These are phyloP conservation scores for Conistra vaccinii DNA, from an alignment of 2,888 invertebrate genomes.

Conservation along the genomic window DNA sequence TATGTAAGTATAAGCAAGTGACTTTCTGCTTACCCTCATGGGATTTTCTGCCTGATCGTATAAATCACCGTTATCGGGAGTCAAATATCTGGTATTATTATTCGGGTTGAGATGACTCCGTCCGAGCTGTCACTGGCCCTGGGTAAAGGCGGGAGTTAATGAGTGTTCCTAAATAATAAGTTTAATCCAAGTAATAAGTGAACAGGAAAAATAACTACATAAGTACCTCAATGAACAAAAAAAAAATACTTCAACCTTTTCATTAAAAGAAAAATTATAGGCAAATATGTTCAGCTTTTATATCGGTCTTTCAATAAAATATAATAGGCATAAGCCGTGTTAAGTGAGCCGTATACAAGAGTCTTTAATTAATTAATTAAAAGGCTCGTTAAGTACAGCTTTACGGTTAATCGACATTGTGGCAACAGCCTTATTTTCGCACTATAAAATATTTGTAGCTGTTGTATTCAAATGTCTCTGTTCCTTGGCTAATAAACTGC, in stretches of 20 bases:
- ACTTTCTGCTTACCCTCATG: not conserved
- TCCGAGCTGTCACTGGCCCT: no score
- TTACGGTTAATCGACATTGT: not conserved
- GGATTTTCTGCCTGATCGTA: no score
- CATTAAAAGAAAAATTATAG: not conserved
- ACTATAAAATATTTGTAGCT: not conserved
- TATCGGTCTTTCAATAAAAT: not conserved
- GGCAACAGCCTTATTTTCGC: not conserved
- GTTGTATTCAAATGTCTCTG: slow-evolving; percentile 3
- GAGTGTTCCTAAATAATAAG: not conserved
- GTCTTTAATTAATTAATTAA: slow-evolving; percentile 10
- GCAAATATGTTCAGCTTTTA: not conserved
- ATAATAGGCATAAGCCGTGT: not conserved
- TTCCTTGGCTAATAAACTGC: slow-evolving; percentile 9
- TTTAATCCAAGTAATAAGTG: not conserved
- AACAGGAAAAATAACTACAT: not conserved
- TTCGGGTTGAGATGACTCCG: no score
- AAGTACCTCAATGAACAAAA: not conserved
- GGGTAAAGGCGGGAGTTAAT: not conserved
- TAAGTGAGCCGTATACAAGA: not conserved
- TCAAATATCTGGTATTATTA: no score
- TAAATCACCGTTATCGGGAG: no score
- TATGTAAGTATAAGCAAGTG: not conserved
- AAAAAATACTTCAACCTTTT: not conserved
- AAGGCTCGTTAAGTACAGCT: not conserved